These are phyloP conservation scores for Sinonovacula constricta DNA, from an alignment of 1,140 invertebrate species.

Conservation along the genomic window DNA sequence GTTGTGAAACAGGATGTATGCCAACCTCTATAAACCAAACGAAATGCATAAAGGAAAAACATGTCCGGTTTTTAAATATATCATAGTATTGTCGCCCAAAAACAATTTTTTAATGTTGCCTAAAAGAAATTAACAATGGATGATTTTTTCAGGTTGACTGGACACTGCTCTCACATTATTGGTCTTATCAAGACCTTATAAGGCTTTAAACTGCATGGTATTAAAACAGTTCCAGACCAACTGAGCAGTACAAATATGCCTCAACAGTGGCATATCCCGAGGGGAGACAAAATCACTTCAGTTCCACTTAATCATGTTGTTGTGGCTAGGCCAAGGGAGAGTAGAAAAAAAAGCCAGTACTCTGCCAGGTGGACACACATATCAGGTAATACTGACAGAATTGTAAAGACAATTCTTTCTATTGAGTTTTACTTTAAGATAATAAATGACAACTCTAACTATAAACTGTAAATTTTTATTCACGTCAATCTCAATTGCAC, in stretches of 20 bases:
- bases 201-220: slow-evolving; percentile 52
- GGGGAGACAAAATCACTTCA: slow-evolving; percentile 46
- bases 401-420: neutral
- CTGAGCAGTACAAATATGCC: slow-evolving; percentile 52
- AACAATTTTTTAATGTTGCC: neutral
- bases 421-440: neutral
- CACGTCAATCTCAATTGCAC: too few relatives aligned
- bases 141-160: too few relatives aligned
- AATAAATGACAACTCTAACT: neutral
- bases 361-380: slow-evolving; percentile 44
- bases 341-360: slow-evolving; percentile 48
- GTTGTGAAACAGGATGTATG: too few relatives aligned
- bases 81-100: neutral
- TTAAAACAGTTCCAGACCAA: slow-evolving; percentile 34
- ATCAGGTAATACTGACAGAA: slow-evolving; percentile 3
- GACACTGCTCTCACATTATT: too few relatives aligned
- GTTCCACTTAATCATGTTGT: slow-evolving; percentile 52
- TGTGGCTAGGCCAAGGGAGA: slow-evolving; percentile 50
- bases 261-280: slow-evolving; percentile 53
- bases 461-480: too few relatives aligned
- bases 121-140: neutral
- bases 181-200: too few relatives aligned
- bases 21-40: too few relatives aligned
- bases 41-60: neutral
- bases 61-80: neutral